Evolutionary conservation across 2,888 invertebrate genomes (phyloP).

Genomic region (Dicranocentrus wangi): DNA sequence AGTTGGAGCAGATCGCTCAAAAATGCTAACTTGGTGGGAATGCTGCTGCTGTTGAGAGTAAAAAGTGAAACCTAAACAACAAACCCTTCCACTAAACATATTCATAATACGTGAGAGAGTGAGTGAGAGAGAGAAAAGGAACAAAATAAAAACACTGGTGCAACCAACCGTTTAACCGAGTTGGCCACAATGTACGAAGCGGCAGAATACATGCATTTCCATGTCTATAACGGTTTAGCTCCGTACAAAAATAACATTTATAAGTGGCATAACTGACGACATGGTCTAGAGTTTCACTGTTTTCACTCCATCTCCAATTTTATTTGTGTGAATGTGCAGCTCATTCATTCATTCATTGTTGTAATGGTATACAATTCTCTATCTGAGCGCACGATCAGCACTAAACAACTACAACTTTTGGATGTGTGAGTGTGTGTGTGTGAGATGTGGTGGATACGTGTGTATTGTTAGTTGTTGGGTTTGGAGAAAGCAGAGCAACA

Average conservation of each 20-base stretch:
- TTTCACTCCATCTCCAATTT: constrained; percentile 3
- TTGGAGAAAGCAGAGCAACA: neutral
- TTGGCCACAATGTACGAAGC: neutral
- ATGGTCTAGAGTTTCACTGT: too few species aligned
- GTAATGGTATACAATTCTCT: constrained; percentile 7
- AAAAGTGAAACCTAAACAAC: neutral
- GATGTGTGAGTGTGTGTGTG: too few species aligned
- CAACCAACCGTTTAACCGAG: neutral
- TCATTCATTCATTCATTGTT: constrained; percentile 10
- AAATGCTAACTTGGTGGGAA: neutral
- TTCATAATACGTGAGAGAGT: neutral
- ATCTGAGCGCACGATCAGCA: constrained; percentile 11
- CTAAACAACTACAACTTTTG: neutral
- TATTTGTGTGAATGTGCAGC: neutral
- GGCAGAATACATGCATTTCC: too few species aligned
- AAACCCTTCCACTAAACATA: neutral
- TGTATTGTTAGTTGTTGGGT: too few species aligned
- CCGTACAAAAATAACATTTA: neutral
- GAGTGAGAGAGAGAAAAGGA: neutral
- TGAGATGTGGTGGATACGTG: too few species aligned
- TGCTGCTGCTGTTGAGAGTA: too few species aligned
- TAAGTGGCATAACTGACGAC: too few species aligned
- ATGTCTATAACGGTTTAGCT: too few species aligned
- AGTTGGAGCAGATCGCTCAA: neutral
- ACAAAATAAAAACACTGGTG: neutral